A percentile compares a stretch with the other conserved stretches of the same genome.
These are phyloP conservation scores for Loriculus beryllinus DNA, from an alignment of 2,797 vertebrate genomes.

Conservation along the genomic window DNA sequence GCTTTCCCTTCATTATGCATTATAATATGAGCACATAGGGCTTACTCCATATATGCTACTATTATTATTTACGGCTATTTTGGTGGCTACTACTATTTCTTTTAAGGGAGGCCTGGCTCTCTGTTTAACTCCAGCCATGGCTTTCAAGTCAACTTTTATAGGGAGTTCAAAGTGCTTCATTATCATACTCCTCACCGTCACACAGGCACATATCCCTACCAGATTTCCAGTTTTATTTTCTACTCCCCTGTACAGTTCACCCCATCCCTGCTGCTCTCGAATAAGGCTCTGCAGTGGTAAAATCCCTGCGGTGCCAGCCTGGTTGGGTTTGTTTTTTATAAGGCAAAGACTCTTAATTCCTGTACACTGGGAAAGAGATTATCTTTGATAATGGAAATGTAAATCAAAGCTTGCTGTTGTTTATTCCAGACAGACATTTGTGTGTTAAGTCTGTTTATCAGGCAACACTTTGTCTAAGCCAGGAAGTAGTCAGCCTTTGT, in stretches of 20 bases:
- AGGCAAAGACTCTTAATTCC: constrained; percentile 72
- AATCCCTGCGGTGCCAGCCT: constrained; percentile 48
- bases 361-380: constrained; percentile 77
- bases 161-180: constrained; percentile 27
- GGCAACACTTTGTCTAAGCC: constrained; percentile 82
- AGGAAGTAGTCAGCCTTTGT: constrained; percentile 81
- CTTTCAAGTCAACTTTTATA: constrained; percentile 57
- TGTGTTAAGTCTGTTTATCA: constrained; percentile 83
- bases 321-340: not conserved
- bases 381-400: constrained; percentile 79
- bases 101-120: constrained; percentile 33
- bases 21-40: not conserved
- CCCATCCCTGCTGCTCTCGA: not conserved
- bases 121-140: not conserved
- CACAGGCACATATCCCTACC: not conserved
- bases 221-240: constrained; percentile 41
- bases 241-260: not conserved
- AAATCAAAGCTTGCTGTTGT: constrained; percentile 79
- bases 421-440: constrained; percentile 82
- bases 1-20: constrained; percentile 18
- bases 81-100: constrained; percentile 32
- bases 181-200: not conserved
- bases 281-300: constrained; percentile 32
- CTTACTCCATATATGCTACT: not conserved
- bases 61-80: not conserved